Evolutionary conservation across 2,888 invertebrate genomes (phyloP), one percentile per base, ranked within the genome.

Genomic region (Cheilosia soror): DNA sequence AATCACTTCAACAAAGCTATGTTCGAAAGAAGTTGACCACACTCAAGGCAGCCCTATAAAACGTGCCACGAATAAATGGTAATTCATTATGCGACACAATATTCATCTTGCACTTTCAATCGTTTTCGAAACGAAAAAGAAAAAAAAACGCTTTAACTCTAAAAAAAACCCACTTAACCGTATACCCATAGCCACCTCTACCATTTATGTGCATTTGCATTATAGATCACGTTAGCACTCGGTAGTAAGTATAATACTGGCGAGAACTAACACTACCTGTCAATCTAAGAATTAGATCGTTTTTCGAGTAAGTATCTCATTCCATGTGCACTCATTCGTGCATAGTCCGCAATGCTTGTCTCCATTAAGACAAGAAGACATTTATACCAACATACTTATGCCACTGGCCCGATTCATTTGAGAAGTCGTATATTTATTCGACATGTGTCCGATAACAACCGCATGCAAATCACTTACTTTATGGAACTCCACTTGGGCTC

Each of bases 401-500:
- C 33, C 13, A n/a, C 6, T 29, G 29, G 42, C 51, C 25, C 6
- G 11, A 20, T 5, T 11, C 27, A 40, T 44, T 42, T 0, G 44
- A 5, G 0, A 53, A 9, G 33, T 51, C 25, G 25, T 29, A 31
- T 62, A 77, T 55, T 53, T 42, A 27, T 57, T 49, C 15, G 55
- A 57, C 33, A 71, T 47, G 15, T 62, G 37, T 40, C 44, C 5
- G 57, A 57, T 40, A 49, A 40, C 25, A 27, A 47, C 2, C 37
- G 15, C 6, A 60, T 66, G 20, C 29, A 33, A 60, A 60, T 57
- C 55, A 77, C 88, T 91, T 91, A 97, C 97, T 94, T 96, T 96
- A 88, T 96, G 93, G 91, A 97, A 97, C 0, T 97, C 96, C 4
- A 97, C 95, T 87, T 95, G 94, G 1, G 97, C 95, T 0, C 98